Evolutionary conservation across 1,140 invertebrate species (phyloP), one percentile per base, ranked within the genome.

Genomic region (Plectrocnemia conspersa): DNA sequence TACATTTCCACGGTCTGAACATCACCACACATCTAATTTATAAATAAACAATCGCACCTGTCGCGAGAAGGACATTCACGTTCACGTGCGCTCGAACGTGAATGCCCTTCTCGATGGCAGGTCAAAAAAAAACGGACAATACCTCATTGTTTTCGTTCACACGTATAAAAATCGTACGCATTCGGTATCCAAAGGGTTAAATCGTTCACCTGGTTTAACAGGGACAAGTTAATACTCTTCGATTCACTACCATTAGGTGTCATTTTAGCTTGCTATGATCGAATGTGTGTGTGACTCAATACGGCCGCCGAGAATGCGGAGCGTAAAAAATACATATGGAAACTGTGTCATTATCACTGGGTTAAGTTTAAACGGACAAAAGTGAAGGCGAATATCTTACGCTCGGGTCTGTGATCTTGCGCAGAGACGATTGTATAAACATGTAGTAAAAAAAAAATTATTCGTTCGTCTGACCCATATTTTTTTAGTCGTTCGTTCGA

Each of bases 311-410:
- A 32, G 46, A 36, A 32, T 36, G 27, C 46, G 32, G 27, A 32
- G 46, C 18, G n/a, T n/a, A n/a, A 36, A 36, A 32, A 48, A 48
- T 22, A 10, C 29, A 36, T 36, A 18, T 40, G 47, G 32, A 46
- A 57, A 45, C 55, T 57, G 55, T 57, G 55, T 57, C 55, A 57
- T 57, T 57, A 57, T 57, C 55, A 57, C 18, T 52, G 55, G 55
- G 55, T 57, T 52, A 57, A 57, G 55, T 57, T 57, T 52, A 42
- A 42, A 25, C 48, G 32, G 42, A 49, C 29, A 22, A 19, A 18
- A 16, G 22, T 24, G 54, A 55, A 48, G 54, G 45, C 35, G 23
- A 29, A 41, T 2, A 29, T 18, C 4, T 2, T 41, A 41, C 18
- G 19, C 22, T 5, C 38, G 5, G 10, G 16, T 13, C 19, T 38